Evolutionary conservation across 2,888 invertebrate genomes (phyloP), one percentile per base, ranked within the genome.

Genomic region (Mechanitis messenoides): DNA sequence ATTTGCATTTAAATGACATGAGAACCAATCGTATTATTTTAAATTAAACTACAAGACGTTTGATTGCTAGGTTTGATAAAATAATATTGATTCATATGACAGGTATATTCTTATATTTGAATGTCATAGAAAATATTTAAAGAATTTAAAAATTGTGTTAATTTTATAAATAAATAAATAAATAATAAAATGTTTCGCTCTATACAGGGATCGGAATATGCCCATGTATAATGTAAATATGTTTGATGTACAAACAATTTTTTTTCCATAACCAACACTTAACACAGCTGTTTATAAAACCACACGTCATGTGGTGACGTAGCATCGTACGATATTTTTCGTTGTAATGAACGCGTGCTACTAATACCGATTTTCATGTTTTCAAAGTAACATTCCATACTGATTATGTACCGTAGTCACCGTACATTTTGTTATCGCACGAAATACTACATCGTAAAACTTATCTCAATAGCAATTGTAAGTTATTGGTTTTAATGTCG

Each of bases 291-390:
- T 50, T 50, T 31, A 50, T 7, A 31, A 31, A 72, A 59, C 59
- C 56, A 72, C 80, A 79, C 84, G 85, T 85, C 83, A 85, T 60
- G 45, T 56, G 60, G 69, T 85, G 84, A 84, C 82, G 84, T 70
- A 68, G 77, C 60, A 83, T 85, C 85, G 82, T 79, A 84, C 76
- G 84, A 85, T 84, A 72, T 76, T 79, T 79, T 76, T 75, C 31
- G 11, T 50, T 50, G 31, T 50, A 50, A 50, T 50, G 28, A 50
- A 28, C 6, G n/a, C 6, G n/a, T n/a, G 31, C 4, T 31, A 7
- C n/a, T 2, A 45, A 45, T 42, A 58, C 61, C 56, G 61, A 63
- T 60, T 56, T 28, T 31, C 9, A 38, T 57, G 53, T 60, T 61
- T 54, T 38, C 55, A 53, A 58, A 58, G 58, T 53, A 58, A 61